Base-by-base conservation (phyloP, 1,140 invertebrate genomes). In the Leucophenga varia region DNA sequence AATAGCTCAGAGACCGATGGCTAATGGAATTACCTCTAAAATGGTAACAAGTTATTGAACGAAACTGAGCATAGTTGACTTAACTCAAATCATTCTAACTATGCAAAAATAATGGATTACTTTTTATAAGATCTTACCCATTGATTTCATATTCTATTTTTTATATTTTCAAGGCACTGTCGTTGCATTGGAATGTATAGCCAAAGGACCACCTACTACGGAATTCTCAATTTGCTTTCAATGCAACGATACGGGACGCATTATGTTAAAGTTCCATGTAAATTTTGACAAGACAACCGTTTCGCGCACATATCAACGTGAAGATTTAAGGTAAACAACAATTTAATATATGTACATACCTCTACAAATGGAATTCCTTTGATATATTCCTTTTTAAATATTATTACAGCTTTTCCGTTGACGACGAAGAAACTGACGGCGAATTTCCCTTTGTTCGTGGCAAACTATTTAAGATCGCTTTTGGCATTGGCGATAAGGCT, bases 151-250 rank as follows among this genome's bases (percentile, higher is more conserved):
- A 8, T 32, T 32, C 3, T 32, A 3, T 10, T 32, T 10, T n/a
- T 7, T 14, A 14, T 12, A 22, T 36, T 35, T 0, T 39, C 25
- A 28, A 56, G 49, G 71, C 21, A 74, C 71, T 12, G 71, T 74
- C 13, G 71, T 72, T 34, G 71, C 58, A 36, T 67, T 74, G 65
- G 71, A 74, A 30, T 74, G 71, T 43, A 74, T 74, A 35, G 67
- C 61, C 36, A 74, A 72, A 32, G 71, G 71, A 2, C 71, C 71
- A 18, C 61, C 67, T 12, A 67, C 46, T 10, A 59, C 71, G 4
- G 71, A 74, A 37, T 74, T 74, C 37, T 74, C 71, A 7, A 72
- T 74, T 31, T 74, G 71, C n/a, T 74, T 74, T 25, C 61, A 61
- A 30, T 74, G 71, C 58, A 74, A 74, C 43, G 71, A 74, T 17